phyloP scores from a whole-genome alignment of 2,797 vertebrate species.

The Melanotaenia trifasciata region DNA sequence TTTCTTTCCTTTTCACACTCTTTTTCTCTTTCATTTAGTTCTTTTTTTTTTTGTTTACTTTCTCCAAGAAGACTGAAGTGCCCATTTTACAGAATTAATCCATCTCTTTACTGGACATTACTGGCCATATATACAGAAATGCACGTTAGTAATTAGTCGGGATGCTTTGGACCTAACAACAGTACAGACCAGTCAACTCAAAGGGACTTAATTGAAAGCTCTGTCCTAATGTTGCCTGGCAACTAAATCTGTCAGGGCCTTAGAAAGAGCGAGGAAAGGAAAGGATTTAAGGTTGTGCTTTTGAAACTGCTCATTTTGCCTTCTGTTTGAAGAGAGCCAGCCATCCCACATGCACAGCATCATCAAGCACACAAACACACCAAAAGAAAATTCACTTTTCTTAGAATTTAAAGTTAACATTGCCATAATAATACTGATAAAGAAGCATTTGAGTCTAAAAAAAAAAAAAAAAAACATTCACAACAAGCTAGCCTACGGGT shows the following conservation, averaged over 20 bases:
- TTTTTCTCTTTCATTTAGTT: too few relatives aligned
- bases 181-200: constrained; percentile 44
- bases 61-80: too few relatives aligned
- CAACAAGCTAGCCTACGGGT: too few relatives aligned
- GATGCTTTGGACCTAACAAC: constrained; percentile 23
- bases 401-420: constrained; percentile 28
- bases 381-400: constrained; percentile 21
- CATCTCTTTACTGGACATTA: constrained; percentile 13
- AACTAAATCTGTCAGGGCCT: constrained; percentile 57
- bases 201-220: constrained; percentile 70
- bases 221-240: constrained; percentile 69
- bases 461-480: too few relatives aligned
- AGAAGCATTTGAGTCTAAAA: constrained; percentile 12
- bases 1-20: too few relatives aligned
- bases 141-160: constrained; percentile 17
- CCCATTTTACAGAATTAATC: too few relatives aligned
- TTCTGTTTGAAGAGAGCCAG: constrained; percentile 49
- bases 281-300: constrained; percentile 67
- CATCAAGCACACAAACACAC: constrained; percentile 29
- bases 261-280: constrained; percentile 27
- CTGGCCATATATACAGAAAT: constrained; percentile 1
- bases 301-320: constrained; percentile 46
- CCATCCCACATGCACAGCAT: constrained; percentile 39
- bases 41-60: too few relatives aligned
- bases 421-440: constrained; percentile 25